Evolutionary conservation across 35 echinoderm and acorn worm genomes (phyloP).

Genomic region (Strongylocentrotus purpuratus): DNA sequence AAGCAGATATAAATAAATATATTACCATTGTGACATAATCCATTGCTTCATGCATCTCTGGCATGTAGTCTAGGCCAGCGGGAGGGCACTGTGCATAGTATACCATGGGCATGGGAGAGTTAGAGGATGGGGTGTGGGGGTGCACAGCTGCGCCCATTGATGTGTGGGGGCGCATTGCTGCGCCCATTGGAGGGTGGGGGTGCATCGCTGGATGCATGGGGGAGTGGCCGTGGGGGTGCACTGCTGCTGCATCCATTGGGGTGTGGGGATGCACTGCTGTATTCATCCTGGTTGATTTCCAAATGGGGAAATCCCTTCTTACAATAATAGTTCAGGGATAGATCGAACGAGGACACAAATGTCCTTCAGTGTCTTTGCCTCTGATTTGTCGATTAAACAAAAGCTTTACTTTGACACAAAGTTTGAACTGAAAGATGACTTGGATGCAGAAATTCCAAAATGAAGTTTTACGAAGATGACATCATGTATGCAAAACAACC

Average conservation of each 20-base stretch:
- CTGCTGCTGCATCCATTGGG: not conserved
- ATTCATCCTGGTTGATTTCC: not conserved
- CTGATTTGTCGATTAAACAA: not conserved
- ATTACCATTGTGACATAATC: constrained; percentile 12
- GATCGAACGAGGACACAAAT: not conserved
- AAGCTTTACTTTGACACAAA: not conserved
- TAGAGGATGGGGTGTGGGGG: not conserved
- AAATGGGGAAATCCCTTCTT: not conserved
- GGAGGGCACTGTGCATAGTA: constrained; percentile 32
- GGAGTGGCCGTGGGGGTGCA: constrained; percentile 3
- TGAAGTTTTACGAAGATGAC: not conserved
- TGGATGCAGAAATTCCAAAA: not conserved
- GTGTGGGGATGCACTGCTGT: constrained; percentile 4
- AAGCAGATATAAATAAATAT: not conserved
- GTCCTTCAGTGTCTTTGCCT: not conserved
- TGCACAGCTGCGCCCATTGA: not conserved
- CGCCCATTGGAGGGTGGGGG: not conserved
- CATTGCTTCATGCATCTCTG: constrained; percentile 25
- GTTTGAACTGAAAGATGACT: not conserved
- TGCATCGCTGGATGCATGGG: not conserved
- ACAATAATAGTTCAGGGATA: not conserved
- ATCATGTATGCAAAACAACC: not conserved
- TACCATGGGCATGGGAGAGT: not conserved
- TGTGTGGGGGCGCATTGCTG: not conserved
- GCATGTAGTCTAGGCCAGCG: not conserved